Evolutionary conservation across 2,797 vertebrate genomes (phyloP).

Genomic region (Halcyon chelicuti): DNA sequence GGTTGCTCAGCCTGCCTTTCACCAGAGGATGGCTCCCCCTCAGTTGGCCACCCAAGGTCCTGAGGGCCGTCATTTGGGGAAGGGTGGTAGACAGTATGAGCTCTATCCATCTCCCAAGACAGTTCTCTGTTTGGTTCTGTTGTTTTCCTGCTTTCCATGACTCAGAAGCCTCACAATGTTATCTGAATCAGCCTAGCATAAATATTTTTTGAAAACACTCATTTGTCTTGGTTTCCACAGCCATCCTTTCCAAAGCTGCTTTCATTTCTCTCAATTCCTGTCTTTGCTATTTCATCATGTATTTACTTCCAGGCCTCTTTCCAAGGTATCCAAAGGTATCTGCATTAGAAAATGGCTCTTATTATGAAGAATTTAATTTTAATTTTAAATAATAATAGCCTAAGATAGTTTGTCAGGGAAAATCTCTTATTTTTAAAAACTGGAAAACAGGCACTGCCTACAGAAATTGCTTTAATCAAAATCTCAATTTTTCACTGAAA

Average conservation of each 20-base stretch:
- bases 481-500: neutral
- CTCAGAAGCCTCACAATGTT: neutral
- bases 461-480: neutral
- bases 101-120: neutral
- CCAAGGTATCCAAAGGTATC: neutral
- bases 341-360: neutral
- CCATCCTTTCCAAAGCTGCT: neutral
- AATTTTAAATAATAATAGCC: neutral
- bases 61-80: neutral
- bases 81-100: neutral
- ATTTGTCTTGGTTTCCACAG: constrained; percentile 2
- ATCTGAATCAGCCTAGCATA: constrained; percentile 16
- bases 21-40: fast-evolving
- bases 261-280: neutral
- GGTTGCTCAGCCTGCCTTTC: neutral
- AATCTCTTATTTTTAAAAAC: neutral
- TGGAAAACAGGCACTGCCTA: neutral
- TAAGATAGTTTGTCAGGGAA: neutral
- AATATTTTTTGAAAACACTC: neutral
- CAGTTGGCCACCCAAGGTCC: neutral
- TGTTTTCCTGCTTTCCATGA: neutral
- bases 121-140: neutral
- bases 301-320: neutral
- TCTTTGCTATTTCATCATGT: neutral
- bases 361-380: neutral